phyloP scores from a whole-genome alignment of 2,888 invertebrate species.

The Chouioia cunea region DNA sequence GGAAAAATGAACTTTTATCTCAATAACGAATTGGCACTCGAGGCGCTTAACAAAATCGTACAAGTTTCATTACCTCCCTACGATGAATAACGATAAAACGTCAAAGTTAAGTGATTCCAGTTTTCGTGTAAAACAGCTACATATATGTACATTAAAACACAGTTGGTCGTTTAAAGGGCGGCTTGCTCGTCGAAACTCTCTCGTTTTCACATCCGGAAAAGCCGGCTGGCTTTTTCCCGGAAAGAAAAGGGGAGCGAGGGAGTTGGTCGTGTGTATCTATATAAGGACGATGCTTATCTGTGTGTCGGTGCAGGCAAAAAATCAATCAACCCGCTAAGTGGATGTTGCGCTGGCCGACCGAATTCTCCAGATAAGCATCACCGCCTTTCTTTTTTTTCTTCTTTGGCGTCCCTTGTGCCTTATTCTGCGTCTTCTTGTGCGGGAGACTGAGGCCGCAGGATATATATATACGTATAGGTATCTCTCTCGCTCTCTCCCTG shows the following conservation, averaged over 20 bases:
- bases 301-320: conserved; percentile 23
- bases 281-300: conserved; percentile 33
- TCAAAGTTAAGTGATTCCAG: too few species aligned
- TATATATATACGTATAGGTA: too few species aligned
- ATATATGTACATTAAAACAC: conserved; percentile 16
- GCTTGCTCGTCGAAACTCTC: conserved; percentile 7
- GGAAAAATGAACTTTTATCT: too few species aligned
- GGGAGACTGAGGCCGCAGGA: conserved; percentile 31
- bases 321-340: conserved; percentile 35
- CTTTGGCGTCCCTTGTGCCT: conserved; percentile 4
- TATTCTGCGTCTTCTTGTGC: conserved; percentile 19
- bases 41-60: too few species aligned
- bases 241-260: conserved; percentile 13
- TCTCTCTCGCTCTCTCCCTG: background rate
- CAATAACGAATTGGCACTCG: too few species aligned
- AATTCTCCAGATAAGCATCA: conserved; percentile 47
- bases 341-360: conserved; percentile 28
- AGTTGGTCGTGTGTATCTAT: conserved; percentile 1
- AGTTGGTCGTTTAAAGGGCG: conserved; percentile 38
- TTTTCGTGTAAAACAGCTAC: too few species aligned
- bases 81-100: too few species aligned
- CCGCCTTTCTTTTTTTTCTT: background rate
- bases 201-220: conserved; percentile 27
- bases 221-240: conserved; percentile 11
- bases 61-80: too few species aligned